phyloP scores from a whole-genome alignment of 64 coral and sea anemone genomes.

The Catalaphyllia jardinei region DNA sequence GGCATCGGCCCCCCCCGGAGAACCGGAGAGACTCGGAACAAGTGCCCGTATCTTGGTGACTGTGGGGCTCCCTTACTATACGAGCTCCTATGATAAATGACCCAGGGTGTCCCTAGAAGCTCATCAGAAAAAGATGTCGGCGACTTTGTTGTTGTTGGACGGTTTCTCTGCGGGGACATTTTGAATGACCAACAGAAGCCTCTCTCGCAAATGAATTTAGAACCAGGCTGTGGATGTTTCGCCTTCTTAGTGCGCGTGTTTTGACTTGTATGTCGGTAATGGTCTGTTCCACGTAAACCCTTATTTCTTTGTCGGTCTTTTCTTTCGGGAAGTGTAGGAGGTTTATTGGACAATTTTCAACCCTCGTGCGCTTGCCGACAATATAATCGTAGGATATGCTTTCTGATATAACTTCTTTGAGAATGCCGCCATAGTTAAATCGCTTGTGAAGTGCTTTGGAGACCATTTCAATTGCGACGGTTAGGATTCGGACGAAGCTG shows the following conservation, averaged over 20 bases:
- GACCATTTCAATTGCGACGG: neutral
- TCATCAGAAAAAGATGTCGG: slow-evolving; percentile 18
- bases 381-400: neutral
- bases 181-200: neutral
- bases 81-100: neutral
- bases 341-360: slow-evolving; percentile 17
- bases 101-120: slow-evolving; percentile 24
- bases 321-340: slow-evolving; percentile 49
- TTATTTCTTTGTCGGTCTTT: slow-evolving; percentile 9
- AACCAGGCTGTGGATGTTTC: neutral
- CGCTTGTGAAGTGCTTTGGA: slow-evolving; percentile 6
- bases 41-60: neutral
- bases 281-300: neutral
- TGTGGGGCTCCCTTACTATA: neutral
- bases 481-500: neutral
- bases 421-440: slow-evolving; percentile 6
- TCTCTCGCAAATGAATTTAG: neutral
- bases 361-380: slow-evolving; percentile 26
- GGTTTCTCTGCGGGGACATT: neutral
- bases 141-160: slow-evolving; percentile 35
- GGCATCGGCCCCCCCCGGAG: no score
- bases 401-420: neutral
- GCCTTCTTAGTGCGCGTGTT: neutral
- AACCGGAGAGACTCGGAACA: neutral
- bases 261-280: slow-evolving; percentile 5